Conservation (phyloP, 2,888 invertebrate genomes). For the Hydrotaea cyrtoneurina region DNA sequence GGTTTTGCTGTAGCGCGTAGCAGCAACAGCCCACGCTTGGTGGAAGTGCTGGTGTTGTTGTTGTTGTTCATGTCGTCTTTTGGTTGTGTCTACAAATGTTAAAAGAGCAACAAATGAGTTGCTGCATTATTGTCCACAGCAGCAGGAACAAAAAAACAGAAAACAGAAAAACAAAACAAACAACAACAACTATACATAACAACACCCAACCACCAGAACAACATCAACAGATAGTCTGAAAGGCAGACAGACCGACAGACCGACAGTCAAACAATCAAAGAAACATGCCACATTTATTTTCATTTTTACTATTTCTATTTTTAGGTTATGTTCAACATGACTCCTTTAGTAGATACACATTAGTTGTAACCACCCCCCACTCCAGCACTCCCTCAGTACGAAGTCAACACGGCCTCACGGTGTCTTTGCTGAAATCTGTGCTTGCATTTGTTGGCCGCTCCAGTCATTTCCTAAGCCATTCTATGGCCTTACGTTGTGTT, state of each 20-base stretch:
- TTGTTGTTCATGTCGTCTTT: neutral
- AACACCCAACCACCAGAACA: neutral
- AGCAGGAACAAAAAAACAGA: neutral
- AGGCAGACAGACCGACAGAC: neutral
- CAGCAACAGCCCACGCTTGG: conserved; percentile 62
- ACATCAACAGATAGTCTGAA: neutral
- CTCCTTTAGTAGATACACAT: conserved; percentile 60
- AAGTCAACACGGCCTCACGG: neutral
- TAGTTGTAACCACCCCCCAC: conserved; percentile 13
- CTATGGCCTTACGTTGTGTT: neutral
- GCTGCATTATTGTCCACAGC: conserved; percentile 24
- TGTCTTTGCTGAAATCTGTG: neutral
- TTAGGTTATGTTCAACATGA: conserved; percentile 63
- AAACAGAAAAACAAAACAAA: neutral
- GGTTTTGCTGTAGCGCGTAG: neutral
- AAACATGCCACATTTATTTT: conserved; percentile 43
- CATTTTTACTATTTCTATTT: conserved; percentile 54
- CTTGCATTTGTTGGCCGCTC: conserved; percentile 21
- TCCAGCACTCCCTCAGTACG: neutral
- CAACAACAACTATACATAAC: neutral
- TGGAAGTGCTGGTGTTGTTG: conserved; percentile 19
- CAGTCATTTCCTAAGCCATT: conserved; percentile 20
- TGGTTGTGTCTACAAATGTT: conserved; percentile 47
- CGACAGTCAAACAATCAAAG: conserved; percentile 3
- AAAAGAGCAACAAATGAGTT: conserved; percentile 60